These are phyloP conservation scores for Ramazzottius varieornatus DNA, from an alignment of 2,888 invertebrate species.

Conservation along the genomic window DNA sequence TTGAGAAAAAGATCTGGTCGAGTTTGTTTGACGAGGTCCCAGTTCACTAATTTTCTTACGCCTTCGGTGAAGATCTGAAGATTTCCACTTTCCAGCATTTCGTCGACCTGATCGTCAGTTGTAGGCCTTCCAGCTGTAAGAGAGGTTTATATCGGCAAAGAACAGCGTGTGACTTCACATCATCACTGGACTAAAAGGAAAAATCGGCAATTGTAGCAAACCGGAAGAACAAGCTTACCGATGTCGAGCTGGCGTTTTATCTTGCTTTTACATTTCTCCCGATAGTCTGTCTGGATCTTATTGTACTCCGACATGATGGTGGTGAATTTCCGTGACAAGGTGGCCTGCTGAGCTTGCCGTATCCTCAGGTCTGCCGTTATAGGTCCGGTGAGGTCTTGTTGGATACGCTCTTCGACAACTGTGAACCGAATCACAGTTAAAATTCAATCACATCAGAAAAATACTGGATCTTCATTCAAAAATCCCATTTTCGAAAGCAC, in stretches of 20 bases:
- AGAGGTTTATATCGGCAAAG: no score
- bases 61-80: conserved; percentile 31
- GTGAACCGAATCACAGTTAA: no score
- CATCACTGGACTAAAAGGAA: no score
- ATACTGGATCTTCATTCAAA: no score
- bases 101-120: conserved; percentile 29
- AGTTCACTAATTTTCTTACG: no score
- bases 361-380: neutral
- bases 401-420: no score
- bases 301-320: conserved; percentile 99
- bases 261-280: conserved; percentile 95
- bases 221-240: conserved; percentile 34
- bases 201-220: neutral
- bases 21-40: no score
- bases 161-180: no score
- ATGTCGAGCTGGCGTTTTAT: conserved; percentile 98
- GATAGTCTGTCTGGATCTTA: conserved; percentile 96
- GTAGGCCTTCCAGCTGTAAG: conserved; percentile 27
- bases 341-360: conserved; percentile 46
- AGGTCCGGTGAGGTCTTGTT: neutral
- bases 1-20: no score
- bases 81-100: conserved; percentile 31
- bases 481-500: no score
- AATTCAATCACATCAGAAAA: no score
- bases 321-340: conserved; percentile 92